Base-by-base conservation (phyloP, 2,888 invertebrate species). In the Mayetiola destructor region DNA sequence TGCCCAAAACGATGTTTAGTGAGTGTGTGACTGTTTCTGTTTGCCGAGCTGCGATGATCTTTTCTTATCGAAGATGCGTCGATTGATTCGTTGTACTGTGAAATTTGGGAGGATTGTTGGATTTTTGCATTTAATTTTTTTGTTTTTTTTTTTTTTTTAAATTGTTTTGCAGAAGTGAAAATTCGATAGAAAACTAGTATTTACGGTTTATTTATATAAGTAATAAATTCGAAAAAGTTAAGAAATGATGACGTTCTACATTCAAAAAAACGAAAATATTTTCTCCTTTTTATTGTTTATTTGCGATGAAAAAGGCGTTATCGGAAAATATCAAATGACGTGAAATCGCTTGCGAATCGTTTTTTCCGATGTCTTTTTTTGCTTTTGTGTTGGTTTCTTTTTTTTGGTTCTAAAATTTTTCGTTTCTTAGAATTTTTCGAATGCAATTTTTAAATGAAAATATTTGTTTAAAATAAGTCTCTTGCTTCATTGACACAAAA, bases 311-410 rank as follows among this genome's bases (percentile, higher is more conserved):
- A n/a, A 27, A n/a, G 48, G 23, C 48, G 48, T 27, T 27, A 48
- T 48, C 48, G 48, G 48, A 48, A 48, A 48, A 48, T 48, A 48
- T 48, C 48, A 27, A 48, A 48, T 27, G 27, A 48, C 23, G 5
- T 18, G 9, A 23, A 10, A 27, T 48, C 3, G 48, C 48, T 8
- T 48, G 48, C 23, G 27, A 48, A 48, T 48, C 48, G 48, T 48
- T 48, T 48, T 48, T 48, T 48, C 48, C 48, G 48, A 48, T 27
- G 48, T 48, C 27, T 48, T 5, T 9, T 18, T 20, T 18, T 39
- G 16, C 2, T 39, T 48, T 14, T 48, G 27, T 42, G 42, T 42
- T 2, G 23, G 14, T 48, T 48, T 48, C 3, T n/a, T 27, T 48
- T n/a, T n/a, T 42, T 5, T 20, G 3, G 18, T 39, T 16, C 3